These are phyloP conservation scores for Julus scandinavius DNA, from an alignment of 2,888 invertebrate species.

Conservation along the genomic window DNA sequence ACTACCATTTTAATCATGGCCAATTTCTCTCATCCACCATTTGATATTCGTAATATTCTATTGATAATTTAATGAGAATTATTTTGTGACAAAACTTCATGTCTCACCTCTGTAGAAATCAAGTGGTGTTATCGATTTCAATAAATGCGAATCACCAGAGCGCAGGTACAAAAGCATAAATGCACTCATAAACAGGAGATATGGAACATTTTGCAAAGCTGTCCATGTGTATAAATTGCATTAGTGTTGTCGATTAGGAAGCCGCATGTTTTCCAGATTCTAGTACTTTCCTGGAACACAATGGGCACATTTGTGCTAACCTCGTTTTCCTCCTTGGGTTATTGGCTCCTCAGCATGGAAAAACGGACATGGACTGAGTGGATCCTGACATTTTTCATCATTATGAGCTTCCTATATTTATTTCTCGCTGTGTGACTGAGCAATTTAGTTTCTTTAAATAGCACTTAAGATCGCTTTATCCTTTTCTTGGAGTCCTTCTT, in stretches of 20 bases:
- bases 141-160: not conserved
- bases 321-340: slow-evolving; percentile 7
- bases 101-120: not conserved
- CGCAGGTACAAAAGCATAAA: not conserved
- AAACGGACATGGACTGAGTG: slow-evolving; percentile 7
- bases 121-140: not conserved
- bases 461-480: slow-evolving; percentile 16
- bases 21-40: too few relatives aligned
- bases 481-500: not conserved
- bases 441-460: slow-evolving; percentile 37
- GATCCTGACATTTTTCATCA: slow-evolving; percentile 40
- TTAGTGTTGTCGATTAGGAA: slow-evolving; percentile 14
- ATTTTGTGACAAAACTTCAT: not conserved
- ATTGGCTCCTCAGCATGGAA: not conserved
- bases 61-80: too few relatives aligned
- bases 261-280: not conserved
- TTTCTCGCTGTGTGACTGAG: not conserved
- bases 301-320: not conserved
- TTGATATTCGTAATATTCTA: too few relatives aligned
- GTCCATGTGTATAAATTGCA: slow-evolving; percentile 15
- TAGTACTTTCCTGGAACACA: not conserved
- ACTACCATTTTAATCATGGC: too few relatives aligned
- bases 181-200: not conserved
- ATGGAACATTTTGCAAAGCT: not conserved
- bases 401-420: slow-evolving; percentile 34